Evolutionary conservation across 2,113 vertebrate species (phyloP).

Genomic region (Gavialis gangeticus): DNA sequence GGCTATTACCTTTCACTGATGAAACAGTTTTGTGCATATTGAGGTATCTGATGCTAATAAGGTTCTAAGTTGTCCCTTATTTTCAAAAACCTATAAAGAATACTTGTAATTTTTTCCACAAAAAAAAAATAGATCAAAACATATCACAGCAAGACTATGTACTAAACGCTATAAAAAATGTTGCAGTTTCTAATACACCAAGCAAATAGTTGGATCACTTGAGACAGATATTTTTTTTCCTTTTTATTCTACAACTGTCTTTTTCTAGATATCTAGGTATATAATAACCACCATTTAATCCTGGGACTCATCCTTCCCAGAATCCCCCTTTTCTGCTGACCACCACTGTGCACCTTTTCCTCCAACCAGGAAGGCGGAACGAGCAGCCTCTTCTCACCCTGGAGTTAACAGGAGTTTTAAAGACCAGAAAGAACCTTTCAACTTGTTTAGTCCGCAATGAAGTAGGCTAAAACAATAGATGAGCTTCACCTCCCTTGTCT

Average conservation of each 20-base stretch:
- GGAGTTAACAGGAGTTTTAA: slow-evolving; percentile 42
- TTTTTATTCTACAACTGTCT: not conserved
- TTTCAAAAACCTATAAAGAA: not conserved
- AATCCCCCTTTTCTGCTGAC: slow-evolving; percentile 39
- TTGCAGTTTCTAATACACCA: rapidly evolving
- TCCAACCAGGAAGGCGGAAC: slow-evolving; percentile 64
- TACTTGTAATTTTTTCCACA: not conserved
- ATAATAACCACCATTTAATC: slow-evolving; percentile 16
- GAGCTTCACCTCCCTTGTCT: slow-evolving; percentile 73
- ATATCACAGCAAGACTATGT: not conserved
- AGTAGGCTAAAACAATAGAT: slow-evolving; percentile 77
- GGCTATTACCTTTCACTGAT: not conserved
- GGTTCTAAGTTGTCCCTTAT: not conserved
- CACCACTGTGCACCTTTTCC: slow-evolving; percentile 43
- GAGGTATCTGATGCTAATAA: not conserved
- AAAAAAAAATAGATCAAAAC: slow-evolving; percentile 2
- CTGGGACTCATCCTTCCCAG: slow-evolving; percentile 6
- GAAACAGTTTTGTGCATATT: not conserved
- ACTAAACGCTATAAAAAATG: not conserved
- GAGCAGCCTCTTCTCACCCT: slow-evolving; percentile 46
- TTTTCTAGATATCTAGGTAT: not conserved
- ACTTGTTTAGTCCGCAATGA: slow-evolving; percentile 74
- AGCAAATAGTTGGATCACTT: rapidly evolving
- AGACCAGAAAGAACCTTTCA: slow-evolving; percentile 65
- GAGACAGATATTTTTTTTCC: rapidly evolving